Evolutionary conservation across 1,140 invertebrate genomes (phyloP), one percentile per base, ranked within the genome.

Genomic region (Condylostylus longicornis): DNA sequence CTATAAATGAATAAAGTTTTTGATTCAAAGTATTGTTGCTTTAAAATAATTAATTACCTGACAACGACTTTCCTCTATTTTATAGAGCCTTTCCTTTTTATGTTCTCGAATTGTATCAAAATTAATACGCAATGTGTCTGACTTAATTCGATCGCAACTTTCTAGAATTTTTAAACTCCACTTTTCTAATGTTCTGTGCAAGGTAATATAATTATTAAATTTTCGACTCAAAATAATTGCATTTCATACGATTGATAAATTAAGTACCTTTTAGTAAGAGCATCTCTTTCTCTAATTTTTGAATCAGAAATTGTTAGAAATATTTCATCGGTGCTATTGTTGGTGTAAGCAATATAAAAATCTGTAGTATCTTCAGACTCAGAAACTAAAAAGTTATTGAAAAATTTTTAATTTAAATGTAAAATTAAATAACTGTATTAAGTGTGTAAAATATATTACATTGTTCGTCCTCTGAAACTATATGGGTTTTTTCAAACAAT

Each of bases 101-200:
- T 71, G 65, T 42, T 60, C 64, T 38, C 69, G 60, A 13, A 69
- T 50, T 2, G 72, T 75, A 45, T 75, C 71, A 48, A 76, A 77
- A 40, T 66, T 67, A 13, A 77, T 62, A 41, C 69, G 63, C 23
- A 77, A 49, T 2, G 63, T 69, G n/a, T 65, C 59, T 5, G 63
- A 54, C 42, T 67, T 58, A 3, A 58, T 41, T 3, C 48, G 47
- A 35, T 64, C 61, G 42, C 72, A 76, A 3, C 67, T 71, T 33
- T 71, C 52, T 18, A 77, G 46, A 1, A 65, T 66, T 43, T 64
- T 64, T 1, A 68, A 51, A 17, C 67, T 63, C 75, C 75, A 77
- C 42, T 63, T 63, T 5, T 55, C 67, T 45, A 62, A 66, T 1
- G 71, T 62, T 44, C 63, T 72, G 25, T 25, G 20, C 9, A 13